Percentiles rank a stretch among this genome's conserved stretches.
These are phyloP conservation scores for Rhincodon typus DNA, from an alignment of 2,797 vertebrate species.

Conservation along the genomic window DNA sequence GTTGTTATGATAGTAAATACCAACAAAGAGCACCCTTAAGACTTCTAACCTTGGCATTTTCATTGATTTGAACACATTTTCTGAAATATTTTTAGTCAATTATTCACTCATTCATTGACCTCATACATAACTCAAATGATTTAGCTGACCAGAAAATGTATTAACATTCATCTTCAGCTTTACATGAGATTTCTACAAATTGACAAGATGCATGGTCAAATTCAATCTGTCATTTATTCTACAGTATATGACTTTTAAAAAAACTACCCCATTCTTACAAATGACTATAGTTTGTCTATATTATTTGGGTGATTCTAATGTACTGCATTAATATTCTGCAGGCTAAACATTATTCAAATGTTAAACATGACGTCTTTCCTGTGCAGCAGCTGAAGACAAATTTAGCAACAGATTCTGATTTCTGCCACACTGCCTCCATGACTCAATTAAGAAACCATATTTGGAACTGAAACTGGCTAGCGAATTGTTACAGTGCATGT, in stretches of 20 bases:
- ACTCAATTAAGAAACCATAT: conserved; percentile 23
- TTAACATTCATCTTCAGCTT: background rate
- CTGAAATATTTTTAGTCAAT: background rate
- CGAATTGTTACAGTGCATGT: background rate
- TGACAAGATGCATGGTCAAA: background rate
- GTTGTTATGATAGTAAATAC: background rate
- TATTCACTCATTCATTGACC: background rate
- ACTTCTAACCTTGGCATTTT: background rate
- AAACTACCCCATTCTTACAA: background rate
- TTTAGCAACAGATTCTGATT: conserved; percentile 21
- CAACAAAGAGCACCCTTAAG: background rate
- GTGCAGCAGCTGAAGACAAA: conserved; percentile 16
- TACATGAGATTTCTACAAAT: background rate
- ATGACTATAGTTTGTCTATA: background rate
- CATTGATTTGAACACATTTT: background rate
- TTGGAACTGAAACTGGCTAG: background rate
- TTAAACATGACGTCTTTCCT: background rate
- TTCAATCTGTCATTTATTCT: background rate
- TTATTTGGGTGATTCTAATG: background rate
- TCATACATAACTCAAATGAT: background rate
- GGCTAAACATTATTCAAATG: background rate
- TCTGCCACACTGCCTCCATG: background rate
- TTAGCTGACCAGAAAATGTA: background rate
- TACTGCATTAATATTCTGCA: background rate
- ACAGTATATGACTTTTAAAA: background rate